Conservation (phyloP, 2,888 invertebrate species). For the Sphaerolaimus hirsutus region DNA sequence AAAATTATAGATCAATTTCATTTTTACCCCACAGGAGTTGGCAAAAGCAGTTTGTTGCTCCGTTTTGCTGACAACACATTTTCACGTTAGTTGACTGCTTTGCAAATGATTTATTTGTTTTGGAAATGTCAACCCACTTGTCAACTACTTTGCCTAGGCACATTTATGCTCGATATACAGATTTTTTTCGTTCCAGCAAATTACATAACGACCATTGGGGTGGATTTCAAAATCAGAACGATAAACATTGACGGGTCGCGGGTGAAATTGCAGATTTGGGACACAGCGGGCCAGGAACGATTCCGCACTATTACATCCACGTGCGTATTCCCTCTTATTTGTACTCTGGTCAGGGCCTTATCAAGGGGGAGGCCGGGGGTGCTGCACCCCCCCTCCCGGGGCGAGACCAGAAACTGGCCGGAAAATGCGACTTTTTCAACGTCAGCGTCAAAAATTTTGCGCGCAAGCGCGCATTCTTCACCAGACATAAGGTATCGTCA, state of each 20-base stretch:
- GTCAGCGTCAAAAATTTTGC: too few relatives aligned
- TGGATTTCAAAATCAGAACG: slow-evolving; percentile 96
- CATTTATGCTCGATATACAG: not conserved
- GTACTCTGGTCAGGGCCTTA: not conserved
- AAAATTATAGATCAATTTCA: too few relatives aligned
- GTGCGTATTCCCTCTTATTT: slow-evolving; percentile 32
- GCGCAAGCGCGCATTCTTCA: too few relatives aligned
- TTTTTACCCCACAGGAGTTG: too few relatives aligned
- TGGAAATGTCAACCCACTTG: too few relatives aligned
- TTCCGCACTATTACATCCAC: slow-evolving; percentile 97
- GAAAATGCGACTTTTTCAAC: too few relatives aligned
- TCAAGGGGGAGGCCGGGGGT: not conserved
- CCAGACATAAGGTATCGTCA: too few relatives aligned
- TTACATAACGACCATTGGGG: slow-evolving; percentile 89
- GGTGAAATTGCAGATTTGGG: slow-evolving; percentile 54
- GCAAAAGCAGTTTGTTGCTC: slow-evolving; percentile 82
- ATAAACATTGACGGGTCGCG: slow-evolving; percentile 36
- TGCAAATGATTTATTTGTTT: too few relatives aligned
- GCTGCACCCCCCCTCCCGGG: not conserved
- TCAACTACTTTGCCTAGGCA: not conserved
- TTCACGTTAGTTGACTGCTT: slow-evolving; percentile 44
- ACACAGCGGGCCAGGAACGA: slow-evolving; percentile 84
- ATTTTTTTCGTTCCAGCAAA: slow-evolving; percentile 26
- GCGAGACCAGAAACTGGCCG: too few relatives aligned
- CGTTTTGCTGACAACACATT: slow-evolving; percentile 96